Evolutionary conservation across 2,888 invertebrate species (phyloP).

Genomic region (Pyrocoelia pectoralis): DNA sequence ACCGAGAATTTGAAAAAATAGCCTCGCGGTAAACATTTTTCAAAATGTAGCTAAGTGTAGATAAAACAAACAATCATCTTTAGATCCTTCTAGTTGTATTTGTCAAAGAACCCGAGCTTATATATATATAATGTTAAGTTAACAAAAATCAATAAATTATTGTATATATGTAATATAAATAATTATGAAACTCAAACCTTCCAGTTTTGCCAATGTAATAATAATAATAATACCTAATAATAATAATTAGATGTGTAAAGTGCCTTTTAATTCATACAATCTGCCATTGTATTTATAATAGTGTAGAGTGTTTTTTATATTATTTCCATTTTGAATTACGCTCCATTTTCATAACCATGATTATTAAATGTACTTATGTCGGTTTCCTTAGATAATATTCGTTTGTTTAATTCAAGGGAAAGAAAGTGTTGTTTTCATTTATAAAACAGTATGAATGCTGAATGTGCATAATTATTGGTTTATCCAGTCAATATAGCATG

Average conservation of each 20-base stretch:
- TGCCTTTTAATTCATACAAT: constrained; percentile 59
- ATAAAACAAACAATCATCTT: constrained; percentile 27
- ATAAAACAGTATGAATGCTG: constrained; percentile 54
- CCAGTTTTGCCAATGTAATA: constrained; percentile 59
- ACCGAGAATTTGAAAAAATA: constrained; percentile 19
- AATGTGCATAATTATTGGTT: constrained; percentile 55
- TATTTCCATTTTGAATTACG: constrained; percentile 13
- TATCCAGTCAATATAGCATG: constrained; percentile 61
- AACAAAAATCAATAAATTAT: constrained; percentile 25
- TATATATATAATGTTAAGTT: constrained; percentile 23
- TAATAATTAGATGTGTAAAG: constrained; percentile 54
- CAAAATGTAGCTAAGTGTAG: constrained; percentile 24
- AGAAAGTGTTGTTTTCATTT: constrained; percentile 31
- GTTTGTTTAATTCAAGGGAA: neutral
- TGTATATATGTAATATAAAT: constrained; percentile 44
- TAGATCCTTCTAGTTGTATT: constrained; percentile 25
- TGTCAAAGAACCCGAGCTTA: constrained; percentile 30
- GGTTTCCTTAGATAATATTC: constrained; percentile 10
- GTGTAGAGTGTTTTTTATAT: constrained; percentile 30
- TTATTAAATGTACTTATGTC: constrained; percentile 25
- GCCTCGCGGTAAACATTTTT: constrained; percentile 35
- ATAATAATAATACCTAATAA: too few species aligned
- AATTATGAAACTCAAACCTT: constrained; percentile 58
- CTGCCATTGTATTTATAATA: constrained; percentile 49
- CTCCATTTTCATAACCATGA: constrained; percentile 12